Evolutionary conservation across 1,140 invertebrate genomes (phyloP).

Genomic region (Globodera ellingtonae): DNA sequence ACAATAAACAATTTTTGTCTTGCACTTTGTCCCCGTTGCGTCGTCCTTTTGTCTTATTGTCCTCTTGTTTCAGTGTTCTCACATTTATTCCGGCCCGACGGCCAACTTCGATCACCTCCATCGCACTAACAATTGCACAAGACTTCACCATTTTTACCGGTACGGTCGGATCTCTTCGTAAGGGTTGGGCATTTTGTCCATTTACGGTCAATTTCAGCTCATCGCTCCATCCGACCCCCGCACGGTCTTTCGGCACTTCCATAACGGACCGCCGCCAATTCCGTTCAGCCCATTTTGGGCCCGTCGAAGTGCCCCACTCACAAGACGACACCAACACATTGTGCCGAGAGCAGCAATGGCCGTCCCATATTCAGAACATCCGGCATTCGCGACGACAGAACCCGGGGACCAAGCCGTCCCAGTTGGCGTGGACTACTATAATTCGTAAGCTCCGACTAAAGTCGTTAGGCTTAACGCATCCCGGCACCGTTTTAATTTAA

Average conservation of each 20-base stretch:
- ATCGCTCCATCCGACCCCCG: not conserved
- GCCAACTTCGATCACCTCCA: not conserved
- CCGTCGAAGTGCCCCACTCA: conserved; percentile 22
- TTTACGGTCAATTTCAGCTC: conserved; percentile 4
- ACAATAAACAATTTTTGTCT: not conserved
- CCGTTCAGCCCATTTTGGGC: conserved; percentile 21
- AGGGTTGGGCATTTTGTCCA: not conserved
- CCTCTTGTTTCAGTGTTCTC: conserved; percentile 15
- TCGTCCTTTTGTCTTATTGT: not conserved
- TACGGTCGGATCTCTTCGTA: not conserved
- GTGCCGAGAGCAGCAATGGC: conserved; percentile 13
- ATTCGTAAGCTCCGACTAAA: conserved; percentile 6
- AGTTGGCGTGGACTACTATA: conserved; percentile 19
- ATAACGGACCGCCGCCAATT: conserved; percentile 3
- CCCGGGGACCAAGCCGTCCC: not conserved
- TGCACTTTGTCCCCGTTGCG: not conserved
- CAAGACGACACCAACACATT: not conserved
- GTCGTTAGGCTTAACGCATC: not conserved
- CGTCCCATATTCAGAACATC: conserved; percentile 1
- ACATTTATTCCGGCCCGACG: not conserved
- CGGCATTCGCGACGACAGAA: not conserved
- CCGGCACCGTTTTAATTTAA: not conserved
- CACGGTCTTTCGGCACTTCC: not conserved
- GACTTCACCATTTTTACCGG: not conserved
- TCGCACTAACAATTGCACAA: conserved; percentile 9